phyloP scores from a whole-genome alignment of 2,888 invertebrate genomes.

The Lamellibrachia columna region DNA sequence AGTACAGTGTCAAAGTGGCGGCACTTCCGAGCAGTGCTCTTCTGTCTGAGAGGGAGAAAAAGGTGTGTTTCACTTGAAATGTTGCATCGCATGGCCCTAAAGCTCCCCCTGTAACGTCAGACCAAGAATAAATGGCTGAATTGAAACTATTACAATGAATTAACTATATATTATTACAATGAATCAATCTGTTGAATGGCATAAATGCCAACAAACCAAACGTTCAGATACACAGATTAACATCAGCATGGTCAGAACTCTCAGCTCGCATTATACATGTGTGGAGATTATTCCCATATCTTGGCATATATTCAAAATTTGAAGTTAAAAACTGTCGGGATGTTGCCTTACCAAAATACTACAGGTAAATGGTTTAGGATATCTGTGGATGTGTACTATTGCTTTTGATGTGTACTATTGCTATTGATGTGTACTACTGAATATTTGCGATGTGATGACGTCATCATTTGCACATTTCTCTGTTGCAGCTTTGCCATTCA shows the following conservation, averaged over 20 bases:
- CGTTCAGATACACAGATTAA: neutral
- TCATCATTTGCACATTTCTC: neutral
- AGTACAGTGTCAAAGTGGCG: slow-evolving; percentile 26
- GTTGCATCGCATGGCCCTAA: neutral
- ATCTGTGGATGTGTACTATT: neutral
- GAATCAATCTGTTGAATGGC: neutral
- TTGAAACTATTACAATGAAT: too few species aligned
- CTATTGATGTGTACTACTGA: neutral
- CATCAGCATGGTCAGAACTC: neutral
- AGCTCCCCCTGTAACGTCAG: neutral
- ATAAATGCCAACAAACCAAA: neutral
- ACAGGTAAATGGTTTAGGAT: neutral
- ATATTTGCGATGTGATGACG: neutral
- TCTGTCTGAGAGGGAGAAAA: slow-evolving; percentile 65
- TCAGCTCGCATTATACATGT: neutral
- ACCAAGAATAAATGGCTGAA: too few species aligned
- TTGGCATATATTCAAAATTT: neutral
- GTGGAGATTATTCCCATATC: neutral
- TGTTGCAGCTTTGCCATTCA: slow-evolving; percentile 76
- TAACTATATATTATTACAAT: neutral
- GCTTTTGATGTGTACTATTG: too few species aligned
- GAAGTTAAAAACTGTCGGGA: neutral
- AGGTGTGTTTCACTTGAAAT: slow-evolving; percentile 51
- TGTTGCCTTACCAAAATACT: neutral
- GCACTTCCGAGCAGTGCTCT: slow-evolving; percentile 47